Evolutionary conservation across 92 coral and sea anemone species (phyloP), one percentile per base, ranked within the genome.

Genomic region (Chrysogorgia sp.): DNA sequence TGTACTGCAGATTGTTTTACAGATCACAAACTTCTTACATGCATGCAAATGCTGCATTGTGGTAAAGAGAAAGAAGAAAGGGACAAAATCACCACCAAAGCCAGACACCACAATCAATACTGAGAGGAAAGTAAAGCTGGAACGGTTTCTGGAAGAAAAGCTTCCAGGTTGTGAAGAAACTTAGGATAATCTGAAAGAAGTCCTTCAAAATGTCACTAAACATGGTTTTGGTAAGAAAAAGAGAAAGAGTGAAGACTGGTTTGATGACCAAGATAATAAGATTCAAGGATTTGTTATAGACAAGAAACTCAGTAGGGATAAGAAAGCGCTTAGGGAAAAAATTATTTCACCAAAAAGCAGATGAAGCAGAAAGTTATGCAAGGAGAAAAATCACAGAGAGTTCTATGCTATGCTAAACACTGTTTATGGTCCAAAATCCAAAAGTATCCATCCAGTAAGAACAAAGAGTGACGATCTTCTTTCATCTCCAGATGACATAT

Each of bases 181-280:
- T 15, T 76, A 62, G 64, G 87, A 83, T 0, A 40, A 64, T 9
- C 40, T 76, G 7, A 63, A 56, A 40, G 69, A 21, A 12, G 70
- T 64, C 24, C 76, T 85, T n/a, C 89, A 85, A 40, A 33, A 79
- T 10, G 89, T 85, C 19, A 76, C 85, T 17, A 71, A 48, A 33
- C 79, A 76, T 41, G 75, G 66, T 17, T 67, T 86, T 33, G 80
- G 62, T 19, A 67, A 75, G 79, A 66, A 43, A 60, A 74, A 75
- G 78, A 82, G 50, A 34, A 45, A 34, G 32, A 52, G 48, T 2
- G 63, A 49, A 19, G 89, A 85, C 48, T 85, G 89, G 89, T 85
- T 85, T 40, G 75, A 85, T 40, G 84, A 69, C 15, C 67, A 84
- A 41, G 84, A 67, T 48, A 80, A 84, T n/a, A 72, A 70, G 69